These are phyloP conservation scores for Tubulanus polymorphus DNA, from an alignment of 2,888 invertebrate species.

Conservation along the genomic window DNA sequence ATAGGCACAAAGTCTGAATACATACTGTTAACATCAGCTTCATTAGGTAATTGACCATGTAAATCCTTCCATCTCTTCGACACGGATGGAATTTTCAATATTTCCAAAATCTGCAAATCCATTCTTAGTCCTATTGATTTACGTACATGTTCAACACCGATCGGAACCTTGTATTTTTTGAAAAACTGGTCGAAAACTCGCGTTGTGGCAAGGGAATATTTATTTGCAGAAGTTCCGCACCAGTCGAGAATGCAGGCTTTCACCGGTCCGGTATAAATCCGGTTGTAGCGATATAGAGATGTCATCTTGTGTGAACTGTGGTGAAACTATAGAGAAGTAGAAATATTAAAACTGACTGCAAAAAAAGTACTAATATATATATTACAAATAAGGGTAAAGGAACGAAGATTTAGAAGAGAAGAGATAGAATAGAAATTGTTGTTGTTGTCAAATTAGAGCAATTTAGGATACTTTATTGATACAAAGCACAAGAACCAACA, in stretches of 20 bases:
- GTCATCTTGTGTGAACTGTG: slow-evolving; percentile 9
- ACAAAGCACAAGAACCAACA: too few relatives aligned
- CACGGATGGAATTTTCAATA: slow-evolving; percentile 40
- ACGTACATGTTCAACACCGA: slow-evolving; percentile 38
- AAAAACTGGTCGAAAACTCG: slow-evolving; percentile 47
- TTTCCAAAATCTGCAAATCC: slow-evolving; percentile 43
- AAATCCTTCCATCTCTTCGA: slow-evolving; percentile 38
- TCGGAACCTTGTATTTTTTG: slow-evolving; percentile 27
- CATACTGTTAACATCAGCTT: slow-evolving; percentile 47
- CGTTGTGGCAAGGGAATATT: slow-evolving; percentile 51
- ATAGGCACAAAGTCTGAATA: slow-evolving; percentile 49
- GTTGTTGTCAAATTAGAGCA: too few relatives aligned
- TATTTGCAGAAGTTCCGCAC: slow-evolving; percentile 53
- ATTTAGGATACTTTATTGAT: too few relatives aligned
- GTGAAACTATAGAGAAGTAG: neutral
- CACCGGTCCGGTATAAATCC: slow-evolving; percentile 34
- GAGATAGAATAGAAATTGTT: too few relatives aligned
- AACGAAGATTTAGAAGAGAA: too few relatives aligned
- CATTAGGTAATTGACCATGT: slow-evolving; percentile 37
- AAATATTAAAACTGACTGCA: neutral
- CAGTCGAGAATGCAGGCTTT: slow-evolving; percentile 46
- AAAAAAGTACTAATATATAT: too few relatives aligned
- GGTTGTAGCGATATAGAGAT: slow-evolving; percentile 21
- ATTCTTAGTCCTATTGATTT: slow-evolving; percentile 53
- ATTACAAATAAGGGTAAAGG: too few relatives aligned